Evolutionary conservation across 2,888 invertebrate genomes (phyloP), one percentile per base, ranked within the genome.

Genomic region (Ormyrus thymus): DNA sequence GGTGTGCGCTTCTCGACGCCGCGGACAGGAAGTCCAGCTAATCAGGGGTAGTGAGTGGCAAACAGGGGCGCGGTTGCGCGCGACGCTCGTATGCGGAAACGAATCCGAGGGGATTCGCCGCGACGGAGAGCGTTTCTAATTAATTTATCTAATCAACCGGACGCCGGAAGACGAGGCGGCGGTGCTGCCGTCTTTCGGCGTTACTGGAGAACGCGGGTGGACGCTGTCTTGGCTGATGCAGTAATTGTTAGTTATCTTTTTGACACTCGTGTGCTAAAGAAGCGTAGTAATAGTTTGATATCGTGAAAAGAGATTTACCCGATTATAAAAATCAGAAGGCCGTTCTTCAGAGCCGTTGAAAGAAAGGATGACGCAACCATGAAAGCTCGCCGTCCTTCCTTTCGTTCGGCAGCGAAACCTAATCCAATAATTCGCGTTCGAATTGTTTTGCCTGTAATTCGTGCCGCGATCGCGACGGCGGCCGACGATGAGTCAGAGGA

Each of bases 1-100:
- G 9, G 7, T 43, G 50, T 11, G 59, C 46, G n/a, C 29, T 55
- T 65, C 13, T 50, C 7, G 29, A 58, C 64, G 29, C 51, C 74
- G 88, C 86, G 88, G 87, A 89, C 89, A 89, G 89, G 89, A 89
- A 89, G 89, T 88, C 85, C 84, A 87, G 84, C 88, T 90, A 90
- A 90, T 90, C 90, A 90, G 89, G 88, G 89, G 89, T 90, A 89
- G 90, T 89, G 89, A 90, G 90, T 90, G 89, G 90, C 84, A 90
- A 90, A 90, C 87, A 90, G 87, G 90, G 90, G 90, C 84, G 90
- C 88, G 90, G 90, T 87, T 86, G 82, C 84, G 81, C 82, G 29
- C 29, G 29, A 29, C 29, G 62, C 84, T 81, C 80, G 73, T 83
- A 82, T 83, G 84, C 83, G 76, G 81, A 82, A 84, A 82, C 77